Evolutionary conservation across 1,140 invertebrate species (phyloP).

Genomic region (Drosophila navojoa): DNA sequence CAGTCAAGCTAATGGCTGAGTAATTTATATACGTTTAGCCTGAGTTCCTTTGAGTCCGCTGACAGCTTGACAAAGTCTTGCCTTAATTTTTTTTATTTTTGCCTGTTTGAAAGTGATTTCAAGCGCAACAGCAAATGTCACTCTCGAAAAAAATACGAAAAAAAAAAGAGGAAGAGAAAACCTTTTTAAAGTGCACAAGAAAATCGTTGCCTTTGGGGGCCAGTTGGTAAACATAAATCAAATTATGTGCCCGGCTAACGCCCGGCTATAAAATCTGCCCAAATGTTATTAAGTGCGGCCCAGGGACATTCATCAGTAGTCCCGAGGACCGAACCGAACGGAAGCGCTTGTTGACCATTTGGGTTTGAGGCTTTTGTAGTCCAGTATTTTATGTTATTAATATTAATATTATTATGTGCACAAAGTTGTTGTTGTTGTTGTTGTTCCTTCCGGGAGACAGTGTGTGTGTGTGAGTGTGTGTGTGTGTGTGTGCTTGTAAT

Average conservation of each 20-base stretch:
- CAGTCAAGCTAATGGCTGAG: neutral
- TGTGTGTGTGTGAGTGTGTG: neutral
- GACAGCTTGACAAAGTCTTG: too few relatives aligned
- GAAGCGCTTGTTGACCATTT: slow-evolving; percentile 53
- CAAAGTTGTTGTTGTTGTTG: slow-evolving; percentile 43
- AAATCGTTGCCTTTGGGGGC: slow-evolving; percentile 17
- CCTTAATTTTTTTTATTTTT: too few relatives aligned
- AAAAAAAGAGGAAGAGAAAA: too few relatives aligned
- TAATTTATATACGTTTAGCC: neutral
- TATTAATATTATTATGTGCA: slow-evolving; percentile 77
- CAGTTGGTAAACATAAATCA: slow-evolving; percentile 65
- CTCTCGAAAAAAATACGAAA: too few relatives aligned
- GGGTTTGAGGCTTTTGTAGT: slow-evolving; percentile 38
- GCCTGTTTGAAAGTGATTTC: too few relatives aligned
- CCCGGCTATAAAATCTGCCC: slow-evolving; percentile 42
- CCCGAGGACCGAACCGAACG: slow-evolving; percentile 18
- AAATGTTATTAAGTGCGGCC: slow-evolving; percentile 74
- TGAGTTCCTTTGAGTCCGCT: neutral
- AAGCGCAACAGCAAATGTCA: too few relatives aligned
- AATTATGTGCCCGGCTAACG: slow-evolving; percentile 56
- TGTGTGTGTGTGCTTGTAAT: slow-evolving; percentile 60
- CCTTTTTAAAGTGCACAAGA: slow-evolving; percentile 33
- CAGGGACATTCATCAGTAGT: slow-evolving; percentile 59
- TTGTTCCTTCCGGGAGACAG: slow-evolving; percentile 7
- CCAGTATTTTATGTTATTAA: slow-evolving; percentile 75